phyloP scores from a whole-genome alignment of 2,113 vertebrate genomes.

The Eurypyga helias region DNA sequence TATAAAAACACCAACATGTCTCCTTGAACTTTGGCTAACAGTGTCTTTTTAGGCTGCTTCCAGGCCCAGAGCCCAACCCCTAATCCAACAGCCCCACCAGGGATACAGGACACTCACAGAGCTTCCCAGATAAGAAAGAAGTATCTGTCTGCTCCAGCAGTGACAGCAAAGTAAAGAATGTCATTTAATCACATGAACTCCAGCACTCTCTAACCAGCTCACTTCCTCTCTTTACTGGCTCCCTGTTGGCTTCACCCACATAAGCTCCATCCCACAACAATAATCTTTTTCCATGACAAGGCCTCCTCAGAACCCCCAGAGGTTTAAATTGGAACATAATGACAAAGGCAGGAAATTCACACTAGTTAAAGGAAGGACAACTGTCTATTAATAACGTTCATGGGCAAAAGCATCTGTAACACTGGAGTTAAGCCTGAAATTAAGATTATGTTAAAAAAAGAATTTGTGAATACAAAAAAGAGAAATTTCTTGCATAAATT shows the following conservation, averaged over 20 bases:
- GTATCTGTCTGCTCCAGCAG: not conserved
- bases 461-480: not conserved
- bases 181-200: not conserved
- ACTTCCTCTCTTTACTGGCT: slow-evolving; percentile 25
- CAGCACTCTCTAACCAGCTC: not conserved
- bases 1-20: fast-evolving
- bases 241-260: not conserved
- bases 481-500: not conserved
- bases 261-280: not conserved
- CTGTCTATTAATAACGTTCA: slow-evolving; percentile 4
- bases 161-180: not conserved
- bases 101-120: not conserved
- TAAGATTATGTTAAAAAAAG: not conserved
- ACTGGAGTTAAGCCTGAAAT: not conserved
- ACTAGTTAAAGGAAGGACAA: slow-evolving; percentile 6
- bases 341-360: slow-evolving; percentile 56
- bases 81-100: not conserved
- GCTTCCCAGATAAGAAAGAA: not conserved
- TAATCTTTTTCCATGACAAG: slow-evolving; percentile 43
- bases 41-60: not conserved
- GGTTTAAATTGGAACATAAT: slow-evolving; percentile 21
- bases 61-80: not conserved
- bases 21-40: not conserved
- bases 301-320: slow-evolving; percentile 25
- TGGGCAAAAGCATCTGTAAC: not conserved